Conservation (phyloP, 2,797 vertebrate genomes). For the Vespertilio murinus region DNA sequence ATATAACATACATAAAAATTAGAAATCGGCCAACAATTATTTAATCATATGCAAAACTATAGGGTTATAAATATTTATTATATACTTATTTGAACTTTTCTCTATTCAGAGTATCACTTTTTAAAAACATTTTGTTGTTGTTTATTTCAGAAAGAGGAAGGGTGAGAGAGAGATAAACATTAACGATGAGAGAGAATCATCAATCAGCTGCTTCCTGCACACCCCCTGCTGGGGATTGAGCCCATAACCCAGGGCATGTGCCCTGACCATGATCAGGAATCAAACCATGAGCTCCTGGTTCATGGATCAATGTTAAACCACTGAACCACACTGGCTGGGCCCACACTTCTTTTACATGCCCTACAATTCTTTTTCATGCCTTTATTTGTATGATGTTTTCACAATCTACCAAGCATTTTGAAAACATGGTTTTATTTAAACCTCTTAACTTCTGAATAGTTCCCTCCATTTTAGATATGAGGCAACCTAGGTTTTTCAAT, state of each 20-base stretch:
- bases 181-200: too few species aligned
- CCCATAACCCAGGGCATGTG: too few species aligned
- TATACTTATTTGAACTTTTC: neutral
- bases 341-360: neutral
- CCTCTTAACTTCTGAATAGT: neutral
- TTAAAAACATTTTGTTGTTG: neutral
- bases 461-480: constrained; percentile 21
- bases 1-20: neutral
- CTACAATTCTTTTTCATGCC: neutral
- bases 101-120: neutral
- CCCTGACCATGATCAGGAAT: too few species aligned
- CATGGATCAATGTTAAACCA: too few species aligned
- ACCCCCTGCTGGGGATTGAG: too few species aligned
- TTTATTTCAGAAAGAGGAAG: too few species aligned
- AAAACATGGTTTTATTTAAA: constrained; percentile 14
- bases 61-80: neutral
- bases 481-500: neutral
- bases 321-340: too few species aligned
- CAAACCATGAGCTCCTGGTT: too few species aligned
- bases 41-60: neutral
- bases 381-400: neutral
- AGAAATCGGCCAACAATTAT: neutral
- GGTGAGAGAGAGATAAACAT: too few species aligned
- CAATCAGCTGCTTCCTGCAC: too few species aligned
- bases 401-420: constrained; percentile 35